Evolutionary conservation across 2,797 vertebrate genomes (phyloP), one percentile per base, ranked within the genome.

Genomic region (Acanthurus lineatus): DNA sequence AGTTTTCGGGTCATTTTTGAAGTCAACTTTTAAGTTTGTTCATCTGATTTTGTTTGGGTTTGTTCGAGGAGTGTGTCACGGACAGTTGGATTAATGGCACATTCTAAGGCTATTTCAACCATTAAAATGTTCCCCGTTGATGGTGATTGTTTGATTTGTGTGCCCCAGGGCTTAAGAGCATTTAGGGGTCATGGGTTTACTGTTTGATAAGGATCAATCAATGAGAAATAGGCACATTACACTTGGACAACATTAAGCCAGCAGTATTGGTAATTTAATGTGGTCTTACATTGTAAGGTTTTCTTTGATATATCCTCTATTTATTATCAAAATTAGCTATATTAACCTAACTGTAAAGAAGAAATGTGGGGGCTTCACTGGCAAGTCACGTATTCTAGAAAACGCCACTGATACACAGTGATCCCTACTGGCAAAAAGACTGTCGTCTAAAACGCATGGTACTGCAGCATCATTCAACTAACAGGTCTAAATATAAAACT

Each of bases 401-500:
- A 77, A 10, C 69, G 7, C 65, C 51, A 61, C 54, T 9, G 11
- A 62, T 66, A 3, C 16, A 56, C n/a, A 4, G 0, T 52, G 45
- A 67, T 22, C 11, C 52, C 58, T 28, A 10, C 51, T 74, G 45
- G 59, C 44, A 44, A 14, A 63, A 35, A 19, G 35, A n/a, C 17
- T 35, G 5, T 63, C 16, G 17, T 45, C 12, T 49, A 2, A 69
- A 40, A 60, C 48, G 12, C 54, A 5, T 47, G 47, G 25, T 53
- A 42, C 42, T 85, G 76, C 73, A 73, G 64, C 78, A 81, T 84
- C 73, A 61, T 80, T 71, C 60, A 69, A 22, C 63, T 19, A 66
- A 70, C 59, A 35, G 19, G 66, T 82, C 70, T 78, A 79, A 72
- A 69, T 78, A 52, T 80, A 84, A 77, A 81, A 70, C 25, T 78